Evolutionary conservation across 2,113 vertebrate genomes (phyloP).

Genomic region (Pelmatolapia mariae): DNA sequence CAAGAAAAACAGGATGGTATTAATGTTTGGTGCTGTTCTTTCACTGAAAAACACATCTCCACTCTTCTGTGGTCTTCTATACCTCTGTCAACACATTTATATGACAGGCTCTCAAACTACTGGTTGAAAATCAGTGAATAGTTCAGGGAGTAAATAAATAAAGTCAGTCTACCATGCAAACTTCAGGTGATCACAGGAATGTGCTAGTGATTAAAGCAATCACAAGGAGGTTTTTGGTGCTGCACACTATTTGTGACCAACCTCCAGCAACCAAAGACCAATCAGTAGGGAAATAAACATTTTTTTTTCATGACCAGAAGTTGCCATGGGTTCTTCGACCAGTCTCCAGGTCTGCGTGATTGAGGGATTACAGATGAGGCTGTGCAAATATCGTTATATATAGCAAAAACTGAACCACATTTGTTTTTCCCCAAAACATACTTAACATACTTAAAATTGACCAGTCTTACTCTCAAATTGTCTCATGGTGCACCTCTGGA

Average conservation of each 20-base stretch:
- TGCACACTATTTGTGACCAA: accelerated
- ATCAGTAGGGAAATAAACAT: not conserved
- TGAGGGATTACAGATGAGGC: not conserved
- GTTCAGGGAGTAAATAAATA: not conserved
- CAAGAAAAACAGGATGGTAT: not conserved
- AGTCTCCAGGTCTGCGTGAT: not conserved
- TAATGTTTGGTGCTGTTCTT: not conserved
- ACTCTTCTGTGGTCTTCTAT: not conserved
- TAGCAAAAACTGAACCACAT: not conserved
- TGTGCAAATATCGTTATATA: not conserved
- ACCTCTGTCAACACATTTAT: not conserved
- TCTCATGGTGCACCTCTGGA: not conserved
- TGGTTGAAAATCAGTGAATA: not conserved
- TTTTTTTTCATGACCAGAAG: not conserved
- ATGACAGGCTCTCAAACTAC: slow-evolving; percentile 7
- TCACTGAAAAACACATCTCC: not conserved
- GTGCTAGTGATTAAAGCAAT: not conserved
- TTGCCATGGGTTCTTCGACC: accelerated
- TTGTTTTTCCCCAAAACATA: not conserved
- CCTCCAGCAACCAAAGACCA: accelerated
- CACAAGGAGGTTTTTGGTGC: not conserved
- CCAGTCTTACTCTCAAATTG: not conserved
- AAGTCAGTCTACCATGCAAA: not conserved
- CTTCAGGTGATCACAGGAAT: not conserved
- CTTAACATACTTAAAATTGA: not conserved